Percentiles rank a stretch among this genome's conserved stretches.
Conservation (phyloP, 2,888 invertebrate genomes). For the Lumbricus terrestris region DNA sequence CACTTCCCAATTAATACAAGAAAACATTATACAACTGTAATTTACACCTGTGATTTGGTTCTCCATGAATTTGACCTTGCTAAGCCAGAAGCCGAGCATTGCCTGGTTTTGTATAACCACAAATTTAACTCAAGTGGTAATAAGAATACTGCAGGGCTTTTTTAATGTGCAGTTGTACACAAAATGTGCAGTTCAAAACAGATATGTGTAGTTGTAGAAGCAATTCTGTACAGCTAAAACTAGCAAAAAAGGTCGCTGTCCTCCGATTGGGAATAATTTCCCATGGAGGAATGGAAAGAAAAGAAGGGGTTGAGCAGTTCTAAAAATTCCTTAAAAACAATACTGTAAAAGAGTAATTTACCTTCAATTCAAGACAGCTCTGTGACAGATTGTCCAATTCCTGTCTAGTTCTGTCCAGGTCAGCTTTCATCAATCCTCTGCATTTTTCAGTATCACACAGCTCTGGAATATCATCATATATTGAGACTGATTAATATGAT, state of each 20-base stretch:
- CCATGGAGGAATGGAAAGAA: too few species aligned
- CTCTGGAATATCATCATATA: not conserved
- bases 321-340: too few species aligned
- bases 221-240: too few species aligned
- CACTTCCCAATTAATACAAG: not conserved
- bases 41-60: too few species aligned
- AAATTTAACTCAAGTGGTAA: not conserved
- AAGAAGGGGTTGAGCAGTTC: too few species aligned
- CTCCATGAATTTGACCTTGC: not conserved
- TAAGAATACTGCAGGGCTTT: too few species aligned
- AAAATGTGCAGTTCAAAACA: too few species aligned
- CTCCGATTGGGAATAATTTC: too few species aligned
- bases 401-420: not conserved
- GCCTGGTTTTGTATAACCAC: not conserved
- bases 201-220: too few species aligned
- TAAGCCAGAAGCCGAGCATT: not conserved
- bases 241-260: too few species aligned
- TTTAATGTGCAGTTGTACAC: too few species aligned
- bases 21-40: not conserved
- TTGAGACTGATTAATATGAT: not conserved
- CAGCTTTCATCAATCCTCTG: not conserved
- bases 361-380: not conserved
- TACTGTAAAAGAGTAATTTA: not conserved
- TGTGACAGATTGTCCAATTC: not conserved
- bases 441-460: not conserved